A percentile compares a stretch with the other conserved stretches of the same genome.
These are phyloP conservation scores for Pycnonotus jocosus DNA, from an alignment of 2,113 vertebrate species.

Conservation along the genomic window DNA sequence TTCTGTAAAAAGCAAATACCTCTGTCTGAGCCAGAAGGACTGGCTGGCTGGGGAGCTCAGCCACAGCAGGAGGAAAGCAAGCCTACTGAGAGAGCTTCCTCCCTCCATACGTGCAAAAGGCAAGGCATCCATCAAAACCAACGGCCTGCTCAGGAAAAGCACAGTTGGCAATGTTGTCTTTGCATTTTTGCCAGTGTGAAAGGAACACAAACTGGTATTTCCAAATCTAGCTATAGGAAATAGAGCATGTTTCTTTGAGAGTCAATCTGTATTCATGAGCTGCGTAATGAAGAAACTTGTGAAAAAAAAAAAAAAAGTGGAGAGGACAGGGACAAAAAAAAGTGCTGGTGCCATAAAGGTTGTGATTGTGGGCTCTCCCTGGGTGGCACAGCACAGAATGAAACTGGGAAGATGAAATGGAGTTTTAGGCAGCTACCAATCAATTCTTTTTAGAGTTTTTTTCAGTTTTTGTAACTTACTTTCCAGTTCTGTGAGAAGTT, in stretches of 20 bases:
- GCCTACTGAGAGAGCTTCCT: conserved; percentile 9
- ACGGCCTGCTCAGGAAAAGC: neutral
- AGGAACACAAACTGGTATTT: neutral
- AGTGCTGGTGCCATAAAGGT: neutral
- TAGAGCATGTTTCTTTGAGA: neutral
- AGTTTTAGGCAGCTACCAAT: neutral
- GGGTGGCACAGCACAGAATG: neutral
- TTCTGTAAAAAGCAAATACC: neutral
- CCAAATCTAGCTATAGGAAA: neutral
- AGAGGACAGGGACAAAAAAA: neutral
- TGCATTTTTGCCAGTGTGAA: neutral
- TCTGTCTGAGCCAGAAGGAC: neutral
- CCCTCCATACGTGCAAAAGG: neutral
- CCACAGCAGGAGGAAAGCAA: neutral
- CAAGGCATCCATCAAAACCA: neutral
- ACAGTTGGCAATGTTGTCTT: neutral
- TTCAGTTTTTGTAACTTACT: neutral
- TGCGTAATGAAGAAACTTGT: neutral
- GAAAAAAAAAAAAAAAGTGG: neutral
- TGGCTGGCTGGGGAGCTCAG: neutral
- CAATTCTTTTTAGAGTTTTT: accelerated
- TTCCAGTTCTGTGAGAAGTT: neutral
- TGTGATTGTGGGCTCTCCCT: neutral
- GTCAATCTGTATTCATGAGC: neutral
- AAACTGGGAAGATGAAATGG: neutral